Conservation (phyloP, 2,797 vertebrate genomes). For the Chelon auratus region DNA sequence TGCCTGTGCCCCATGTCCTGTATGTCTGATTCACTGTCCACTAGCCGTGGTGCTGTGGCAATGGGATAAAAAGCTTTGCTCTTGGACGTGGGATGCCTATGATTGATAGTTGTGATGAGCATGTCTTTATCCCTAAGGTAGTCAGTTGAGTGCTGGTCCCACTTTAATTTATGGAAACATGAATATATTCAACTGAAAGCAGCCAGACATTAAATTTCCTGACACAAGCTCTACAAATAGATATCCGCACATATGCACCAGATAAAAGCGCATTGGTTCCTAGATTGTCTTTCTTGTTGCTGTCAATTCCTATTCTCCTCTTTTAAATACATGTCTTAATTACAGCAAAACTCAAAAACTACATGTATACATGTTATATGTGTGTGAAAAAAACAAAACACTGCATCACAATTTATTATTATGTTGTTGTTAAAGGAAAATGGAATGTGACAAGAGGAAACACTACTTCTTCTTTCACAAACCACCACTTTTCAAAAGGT, state of each 20-base stretch:
- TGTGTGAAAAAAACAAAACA: too few species aligned
- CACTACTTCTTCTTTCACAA: background rate
- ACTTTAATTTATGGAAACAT: constrained; percentile 5
- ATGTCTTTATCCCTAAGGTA: background rate
- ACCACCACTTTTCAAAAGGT: constrained; percentile 42
- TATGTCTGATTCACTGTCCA: constrained; percentile 7
- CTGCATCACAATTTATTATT: too few species aligned
- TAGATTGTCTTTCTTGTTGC: too few species aligned
- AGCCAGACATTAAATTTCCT: too few species aligned
- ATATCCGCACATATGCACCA: too few species aligned
- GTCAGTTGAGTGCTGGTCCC: background rate
- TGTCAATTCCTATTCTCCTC: too few species aligned
- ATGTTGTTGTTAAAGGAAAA: background rate
- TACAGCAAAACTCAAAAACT: too few species aligned
- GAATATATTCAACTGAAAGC: background rate
- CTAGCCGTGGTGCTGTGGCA: background rate
- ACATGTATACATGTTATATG: too few species aligned
- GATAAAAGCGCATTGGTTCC: too few species aligned
- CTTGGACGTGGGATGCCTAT: background rate
- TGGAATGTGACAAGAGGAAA: constrained; percentile 1
- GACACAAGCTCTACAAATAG: too few species aligned
- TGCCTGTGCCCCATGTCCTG: constrained; percentile 22
- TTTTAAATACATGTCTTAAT: too few species aligned
- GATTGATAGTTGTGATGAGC: background rate
- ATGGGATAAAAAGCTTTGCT: background rate